These are phyloP conservation scores for Gymnothorax javanicus DNA, from an alignment of 2,797 vertebrate species.

Conservation along the genomic window DNA sequence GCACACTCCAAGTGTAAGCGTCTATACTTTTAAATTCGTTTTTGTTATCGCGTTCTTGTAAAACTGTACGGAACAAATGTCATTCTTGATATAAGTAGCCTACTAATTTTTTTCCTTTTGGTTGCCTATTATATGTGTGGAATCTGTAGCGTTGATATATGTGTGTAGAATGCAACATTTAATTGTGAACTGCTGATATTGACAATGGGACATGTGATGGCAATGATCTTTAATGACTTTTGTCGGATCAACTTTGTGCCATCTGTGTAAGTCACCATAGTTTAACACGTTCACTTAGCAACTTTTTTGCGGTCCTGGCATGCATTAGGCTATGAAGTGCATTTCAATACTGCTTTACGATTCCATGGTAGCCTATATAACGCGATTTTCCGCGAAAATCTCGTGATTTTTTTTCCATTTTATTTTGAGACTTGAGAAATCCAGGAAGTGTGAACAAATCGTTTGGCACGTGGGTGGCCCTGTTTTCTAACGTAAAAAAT, in stretches of 20 bases:
- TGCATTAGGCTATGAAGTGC: not conserved
- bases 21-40: not conserved
- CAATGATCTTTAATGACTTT: not conserved
- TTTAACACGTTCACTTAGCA: not conserved
- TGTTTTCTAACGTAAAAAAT: not conserved
- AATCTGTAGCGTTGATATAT: not conserved
- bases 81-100: not conserved
- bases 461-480: slow-evolving; percentile 31
- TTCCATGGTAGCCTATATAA: not conserved
- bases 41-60: not conserved
- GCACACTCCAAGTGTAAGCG: slow-evolving; percentile 39
- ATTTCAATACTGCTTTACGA: not conserved
- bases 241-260: not conserved
- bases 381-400: not conserved
- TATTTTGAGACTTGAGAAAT: not conserved
- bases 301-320: not conserved
- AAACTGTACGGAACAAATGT: not conserved
- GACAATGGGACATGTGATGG: not conserved
- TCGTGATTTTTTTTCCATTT: not conserved
- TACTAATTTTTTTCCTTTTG: not conserved
- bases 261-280: not conserved
- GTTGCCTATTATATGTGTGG: not conserved
- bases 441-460: slow-evolving; percentile 6
- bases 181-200: not conserved
- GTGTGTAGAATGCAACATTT: not conserved